Evolutionary conservation across 1,140 invertebrate species (phyloP).

Genomic region (Antheraea pernyi): DNA sequence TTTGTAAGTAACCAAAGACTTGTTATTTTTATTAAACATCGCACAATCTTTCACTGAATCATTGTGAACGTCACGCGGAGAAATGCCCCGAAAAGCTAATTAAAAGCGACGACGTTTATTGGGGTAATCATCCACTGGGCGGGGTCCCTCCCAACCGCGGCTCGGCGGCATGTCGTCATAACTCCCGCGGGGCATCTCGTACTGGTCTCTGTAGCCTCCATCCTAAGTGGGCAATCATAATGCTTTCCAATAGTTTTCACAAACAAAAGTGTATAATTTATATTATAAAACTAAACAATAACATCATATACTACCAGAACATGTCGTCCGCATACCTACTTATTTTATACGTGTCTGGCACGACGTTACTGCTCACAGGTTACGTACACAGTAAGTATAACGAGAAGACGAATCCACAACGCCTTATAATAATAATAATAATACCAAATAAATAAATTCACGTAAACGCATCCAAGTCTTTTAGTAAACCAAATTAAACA

Average conservation of each 20-base stretch:
- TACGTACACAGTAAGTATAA: not conserved
- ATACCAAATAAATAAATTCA: not conserved
- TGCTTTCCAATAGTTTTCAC: constrained; percentile 49
- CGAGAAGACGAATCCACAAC: not conserved
- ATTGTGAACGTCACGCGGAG: not conserved
- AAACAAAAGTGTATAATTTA: constrained; percentile 8
- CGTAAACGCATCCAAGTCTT: not conserved
- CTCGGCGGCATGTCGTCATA: constrained; percentile 70
- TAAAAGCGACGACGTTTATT: constrained; percentile 76
- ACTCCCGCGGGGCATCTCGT: constrained; percentile 67
- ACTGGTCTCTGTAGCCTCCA: constrained; percentile 76
- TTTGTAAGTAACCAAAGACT: constrained; percentile 32
- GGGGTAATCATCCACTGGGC: constrained; percentile 74
- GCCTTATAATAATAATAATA: not conserved
- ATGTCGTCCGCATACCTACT: not conserved
- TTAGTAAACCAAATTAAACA: not conserved
- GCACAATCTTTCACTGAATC: not conserved
- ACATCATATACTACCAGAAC: not conserved
- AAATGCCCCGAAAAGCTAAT: constrained; percentile 18
- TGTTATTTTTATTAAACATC: not conserved
- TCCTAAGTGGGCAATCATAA: constrained; percentile 76
- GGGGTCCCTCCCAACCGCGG: constrained; percentile 68
- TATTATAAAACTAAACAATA: not conserved
- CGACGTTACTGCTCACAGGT: not conserved
- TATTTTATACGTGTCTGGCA: too few species aligned